Conservation (phyloP, 2,888 invertebrate genomes). For the Spodoptera picta region DNA sequence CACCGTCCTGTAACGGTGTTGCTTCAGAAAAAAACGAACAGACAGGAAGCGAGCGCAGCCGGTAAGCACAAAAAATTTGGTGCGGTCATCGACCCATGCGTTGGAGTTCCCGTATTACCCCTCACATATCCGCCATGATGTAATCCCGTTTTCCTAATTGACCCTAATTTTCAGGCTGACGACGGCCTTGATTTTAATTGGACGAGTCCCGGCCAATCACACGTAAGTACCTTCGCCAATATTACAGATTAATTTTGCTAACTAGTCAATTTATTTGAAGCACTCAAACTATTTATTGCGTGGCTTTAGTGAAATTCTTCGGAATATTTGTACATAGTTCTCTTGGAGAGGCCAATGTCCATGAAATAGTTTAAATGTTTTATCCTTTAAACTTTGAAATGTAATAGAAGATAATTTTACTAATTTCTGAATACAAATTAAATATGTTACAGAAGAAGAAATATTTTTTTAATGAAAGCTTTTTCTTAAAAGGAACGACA, state of each 20-base stretch:
- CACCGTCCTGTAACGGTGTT: constrained; percentile 75
- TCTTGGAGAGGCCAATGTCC: too few relatives aligned
- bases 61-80: constrained; percentile 77
- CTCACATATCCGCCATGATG: constrained; percentile 63
- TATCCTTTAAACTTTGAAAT: too few relatives aligned
- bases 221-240: constrained; percentile 5
- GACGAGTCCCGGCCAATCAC: constrained; percentile 11
- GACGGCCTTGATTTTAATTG: constrained; percentile 25
- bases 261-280: constrained; percentile 3
- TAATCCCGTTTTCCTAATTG: constrained; percentile 37
- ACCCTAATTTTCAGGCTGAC: constrained; percentile 42
- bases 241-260: constrained; percentile 13
- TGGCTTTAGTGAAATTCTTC: background rate
- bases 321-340: background rate
- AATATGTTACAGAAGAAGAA: too few relatives aligned
- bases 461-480: too few relatives aligned
- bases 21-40: constrained; percentile 73
- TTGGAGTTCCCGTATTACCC: constrained; percentile 63
- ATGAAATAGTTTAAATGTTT: too few relatives aligned
- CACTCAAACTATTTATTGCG: background rate
- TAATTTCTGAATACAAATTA: too few relatives aligned
- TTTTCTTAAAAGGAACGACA: too few relatives aligned
- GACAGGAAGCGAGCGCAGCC: constrained; percentile 85
- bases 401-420: too few relatives aligned
- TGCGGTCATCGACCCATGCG: constrained; percentile 77